phyloP scores from a whole-genome alignment of 2,797 vertebrate species.

The Sebastes steindachneri region DNA sequence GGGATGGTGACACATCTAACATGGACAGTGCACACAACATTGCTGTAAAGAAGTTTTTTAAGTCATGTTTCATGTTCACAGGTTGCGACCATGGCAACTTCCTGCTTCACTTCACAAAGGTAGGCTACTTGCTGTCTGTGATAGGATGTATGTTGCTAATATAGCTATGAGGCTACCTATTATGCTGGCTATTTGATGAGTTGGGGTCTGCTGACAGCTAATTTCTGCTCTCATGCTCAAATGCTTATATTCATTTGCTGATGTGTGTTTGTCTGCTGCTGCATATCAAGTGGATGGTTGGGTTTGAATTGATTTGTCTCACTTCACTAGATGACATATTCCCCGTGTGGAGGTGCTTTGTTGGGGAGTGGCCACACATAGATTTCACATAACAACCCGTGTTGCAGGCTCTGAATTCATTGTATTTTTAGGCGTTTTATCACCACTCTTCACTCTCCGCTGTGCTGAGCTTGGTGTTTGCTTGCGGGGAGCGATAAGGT shows the following conservation, averaged over 20 bases:
- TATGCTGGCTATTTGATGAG: background rate
- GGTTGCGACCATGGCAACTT: background rate
- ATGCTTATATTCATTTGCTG: background rate
- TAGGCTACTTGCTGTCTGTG: background rate
- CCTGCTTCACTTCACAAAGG: background rate
- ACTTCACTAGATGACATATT: background rate
- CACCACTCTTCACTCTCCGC: background rate
- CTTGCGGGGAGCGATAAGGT: slow-evolving; percentile 7
- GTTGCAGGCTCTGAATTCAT: background rate
- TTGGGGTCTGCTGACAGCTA: background rate
- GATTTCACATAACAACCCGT: slow-evolving; percentile 7
- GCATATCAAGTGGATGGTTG: background rate
- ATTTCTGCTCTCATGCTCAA: background rate
- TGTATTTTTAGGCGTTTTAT: background rate
- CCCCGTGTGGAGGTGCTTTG: background rate
- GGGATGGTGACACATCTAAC: background rate
- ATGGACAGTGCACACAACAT: background rate
- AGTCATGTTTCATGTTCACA: background rate
- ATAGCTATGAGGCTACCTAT: background rate
- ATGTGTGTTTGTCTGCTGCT: background rate
- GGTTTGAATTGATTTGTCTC: background rate
- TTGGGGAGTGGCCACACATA: background rate
- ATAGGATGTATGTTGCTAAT: background rate
- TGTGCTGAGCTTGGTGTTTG: slow-evolving; percentile 3
- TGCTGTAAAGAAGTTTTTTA: background rate